These are phyloP conservation scores for Hydrozoanthus tunicans DNA, from an alignment of 64 coral and sea anemone species.

Conservation along the genomic window DNA sequence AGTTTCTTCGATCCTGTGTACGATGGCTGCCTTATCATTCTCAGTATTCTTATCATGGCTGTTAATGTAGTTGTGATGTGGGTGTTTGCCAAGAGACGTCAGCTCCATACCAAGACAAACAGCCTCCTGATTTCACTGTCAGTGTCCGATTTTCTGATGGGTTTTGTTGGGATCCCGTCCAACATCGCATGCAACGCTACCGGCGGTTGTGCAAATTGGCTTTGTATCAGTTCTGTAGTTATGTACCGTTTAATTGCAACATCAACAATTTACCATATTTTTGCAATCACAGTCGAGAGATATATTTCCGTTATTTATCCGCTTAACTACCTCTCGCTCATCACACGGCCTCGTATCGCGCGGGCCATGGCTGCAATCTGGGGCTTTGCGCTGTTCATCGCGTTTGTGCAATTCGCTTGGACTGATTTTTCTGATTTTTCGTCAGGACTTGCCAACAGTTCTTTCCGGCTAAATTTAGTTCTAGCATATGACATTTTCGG, in stretches of 20 bases:
- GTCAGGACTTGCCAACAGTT: background rate
- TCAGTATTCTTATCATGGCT: conserved; percentile 35
- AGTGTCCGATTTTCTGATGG: conserved; percentile 70
- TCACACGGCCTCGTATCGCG: conserved; percentile 55
- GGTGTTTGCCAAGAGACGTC: conserved; percentile 47
- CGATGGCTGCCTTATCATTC: conserved; percentile 56
- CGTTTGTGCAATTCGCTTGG: conserved; percentile 75
- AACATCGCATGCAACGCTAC: conserved; percentile 61
- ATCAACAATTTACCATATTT: conserved; percentile 81
- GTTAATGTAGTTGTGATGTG: conserved; percentile 62
- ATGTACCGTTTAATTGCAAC: conserved; percentile 72
- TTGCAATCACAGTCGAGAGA: conserved; percentile 72
- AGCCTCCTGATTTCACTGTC: conserved; percentile 59
- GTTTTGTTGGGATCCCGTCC: conserved; percentile 59
- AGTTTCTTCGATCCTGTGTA: conserved; percentile 57
- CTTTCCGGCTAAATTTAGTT: conserved; percentile 34
- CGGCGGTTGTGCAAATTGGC: background rate
- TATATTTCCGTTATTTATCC: conserved; percentile 74
- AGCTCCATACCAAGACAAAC: conserved; percentile 72
- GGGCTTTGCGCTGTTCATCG: conserved; percentile 62
- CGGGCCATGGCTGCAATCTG: conserved; percentile 67
- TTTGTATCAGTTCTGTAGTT: conserved; percentile 62
- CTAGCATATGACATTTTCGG: conserved; percentile 64
- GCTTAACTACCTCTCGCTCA: conserved; percentile 50
- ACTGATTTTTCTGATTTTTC: conserved; percentile 54